Percentiles rank a stretch among this genome's conserved stretches.
Evolutionary conservation across 2,113 vertebrate species (phyloP).

Genomic region (Microcebus murinus): DNA sequence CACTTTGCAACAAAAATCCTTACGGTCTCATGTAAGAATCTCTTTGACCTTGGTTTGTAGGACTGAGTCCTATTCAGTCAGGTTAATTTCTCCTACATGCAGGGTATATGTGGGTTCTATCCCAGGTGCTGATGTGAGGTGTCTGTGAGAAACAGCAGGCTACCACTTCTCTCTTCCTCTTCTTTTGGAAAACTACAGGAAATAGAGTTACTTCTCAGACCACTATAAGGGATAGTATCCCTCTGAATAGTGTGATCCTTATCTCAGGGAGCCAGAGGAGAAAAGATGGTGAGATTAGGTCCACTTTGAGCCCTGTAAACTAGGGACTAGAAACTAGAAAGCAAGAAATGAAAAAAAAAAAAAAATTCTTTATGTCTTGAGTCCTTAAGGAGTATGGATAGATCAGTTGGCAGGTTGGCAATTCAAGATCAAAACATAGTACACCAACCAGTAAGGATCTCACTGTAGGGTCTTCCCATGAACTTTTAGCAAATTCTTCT

Average conservation of each 20-base stretch:
- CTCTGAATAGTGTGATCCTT: neutral
- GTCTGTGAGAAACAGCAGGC: neutral
- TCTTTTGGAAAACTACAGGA: neutral
- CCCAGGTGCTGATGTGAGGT: neutral
- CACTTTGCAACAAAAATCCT: neutral
- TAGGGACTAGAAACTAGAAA: neutral
- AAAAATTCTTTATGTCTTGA: neutral
- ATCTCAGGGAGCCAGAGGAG: neutral
- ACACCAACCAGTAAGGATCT: neutral
- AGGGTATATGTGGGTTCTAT: neutral
- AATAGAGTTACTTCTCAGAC: neutral
- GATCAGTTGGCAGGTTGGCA: neutral
- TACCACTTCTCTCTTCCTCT: neutral
- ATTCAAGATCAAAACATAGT: conserved; percentile 14
- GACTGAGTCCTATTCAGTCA: neutral
- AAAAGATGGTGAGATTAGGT: neutral
- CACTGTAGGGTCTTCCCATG: neutral
- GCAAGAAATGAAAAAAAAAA: neutral
- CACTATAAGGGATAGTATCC: neutral
- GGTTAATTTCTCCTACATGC: neutral
- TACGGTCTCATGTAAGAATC: neutral
- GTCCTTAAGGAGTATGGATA: neutral
- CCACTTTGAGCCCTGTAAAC: neutral
- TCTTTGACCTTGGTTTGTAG: neutral
- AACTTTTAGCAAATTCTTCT: neutral